Conservation (phyloP, 2,113 vertebrate genomes). For the Burhinus bistriatus region DNA sequence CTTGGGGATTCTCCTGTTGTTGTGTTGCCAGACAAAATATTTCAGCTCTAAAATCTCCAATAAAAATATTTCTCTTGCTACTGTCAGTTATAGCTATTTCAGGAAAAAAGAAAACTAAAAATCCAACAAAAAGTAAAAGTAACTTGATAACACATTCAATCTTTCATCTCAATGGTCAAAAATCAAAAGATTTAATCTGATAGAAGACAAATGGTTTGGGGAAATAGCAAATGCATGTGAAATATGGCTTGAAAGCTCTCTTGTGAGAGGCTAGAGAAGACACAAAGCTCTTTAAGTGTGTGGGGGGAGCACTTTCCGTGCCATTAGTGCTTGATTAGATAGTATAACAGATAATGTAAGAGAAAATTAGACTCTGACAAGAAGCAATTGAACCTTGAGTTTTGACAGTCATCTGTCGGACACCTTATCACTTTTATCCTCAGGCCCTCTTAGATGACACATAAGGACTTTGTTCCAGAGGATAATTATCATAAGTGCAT, state of each 20-base stretch:
- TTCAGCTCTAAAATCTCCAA: background rate
- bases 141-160: background rate
- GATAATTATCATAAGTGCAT: constrained; percentile 24
- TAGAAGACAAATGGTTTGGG: constrained; percentile 51
- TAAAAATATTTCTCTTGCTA: background rate
- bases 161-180: constrained; percentile 39
- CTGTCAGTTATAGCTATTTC: background rate
- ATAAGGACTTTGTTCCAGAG: constrained; percentile 23
- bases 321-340: constrained; percentile 63
- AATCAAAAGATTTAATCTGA: constrained; percentile 53
- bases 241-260: constrained; percentile 63
- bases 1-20: background rate
- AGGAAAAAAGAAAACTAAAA: background rate
- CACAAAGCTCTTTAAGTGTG: constrained; percentile 54
- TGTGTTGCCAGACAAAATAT: background rate
- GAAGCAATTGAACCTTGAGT: constrained; percentile 54
- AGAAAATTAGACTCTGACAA: constrained; percentile 56
- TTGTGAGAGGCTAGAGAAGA: constrained; percentile 58
- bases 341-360: constrained; percentile 54
- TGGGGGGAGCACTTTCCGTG: constrained; percentile 29
- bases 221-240: constrained; percentile 38
- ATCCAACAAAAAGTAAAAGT: background rate
- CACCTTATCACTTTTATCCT: constrained; percentile 20
- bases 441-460: background rate
- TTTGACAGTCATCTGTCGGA: constrained; percentile 41